These are phyloP conservation scores for Danionella dracula DNA, from an alignment of 2,797 vertebrate species.

Conservation along the genomic window DNA sequence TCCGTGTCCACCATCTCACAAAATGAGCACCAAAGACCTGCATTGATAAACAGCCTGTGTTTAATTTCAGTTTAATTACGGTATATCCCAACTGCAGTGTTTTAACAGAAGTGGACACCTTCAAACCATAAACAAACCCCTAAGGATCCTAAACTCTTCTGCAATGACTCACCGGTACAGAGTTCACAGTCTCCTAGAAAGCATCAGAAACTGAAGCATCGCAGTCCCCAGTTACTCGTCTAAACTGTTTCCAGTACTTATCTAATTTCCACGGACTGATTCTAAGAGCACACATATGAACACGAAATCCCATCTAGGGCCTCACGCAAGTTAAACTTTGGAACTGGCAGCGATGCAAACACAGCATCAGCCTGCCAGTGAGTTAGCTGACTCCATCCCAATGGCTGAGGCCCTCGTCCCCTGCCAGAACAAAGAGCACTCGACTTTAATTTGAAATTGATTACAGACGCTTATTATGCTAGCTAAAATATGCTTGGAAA, in stretches of 20 bases:
- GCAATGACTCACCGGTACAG: slow-evolving; percentile 7
- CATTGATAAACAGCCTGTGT: background rate
- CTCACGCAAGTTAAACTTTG: slow-evolving; percentile 35
- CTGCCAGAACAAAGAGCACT: slow-evolving; percentile 20
- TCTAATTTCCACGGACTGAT: background rate
- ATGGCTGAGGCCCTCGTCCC: slow-evolving; percentile 23
- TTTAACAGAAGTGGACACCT: slow-evolving; percentile 15
- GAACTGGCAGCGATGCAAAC: slow-evolving; percentile 20
- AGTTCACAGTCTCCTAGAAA: background rate
- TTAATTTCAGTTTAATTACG: slow-evolving; percentile 25
- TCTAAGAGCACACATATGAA: background rate
- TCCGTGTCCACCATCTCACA: background rate
- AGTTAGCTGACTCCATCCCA: slow-evolving; percentile 2
- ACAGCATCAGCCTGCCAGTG: slow-evolving; percentile 31
- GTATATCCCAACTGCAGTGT: background rate
- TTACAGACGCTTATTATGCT: slow-evolving; percentile 31
- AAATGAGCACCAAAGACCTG: slow-evolving; percentile 20
- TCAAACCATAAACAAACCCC: slow-evolving; percentile 21
- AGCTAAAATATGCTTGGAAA: slow-evolving; percentile 32
- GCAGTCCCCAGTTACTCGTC: background rate
- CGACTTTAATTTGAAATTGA: slow-evolving; percentile 42
- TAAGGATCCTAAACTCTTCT: slow-evolving; percentile 11
- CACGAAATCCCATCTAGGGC: slow-evolving; percentile 39
- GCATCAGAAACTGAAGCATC: background rate
- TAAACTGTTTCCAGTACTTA: background rate